Evolutionary conservation across 2,888 invertebrate genomes (phyloP).

Genomic region (Epinotia ramella): DNA sequence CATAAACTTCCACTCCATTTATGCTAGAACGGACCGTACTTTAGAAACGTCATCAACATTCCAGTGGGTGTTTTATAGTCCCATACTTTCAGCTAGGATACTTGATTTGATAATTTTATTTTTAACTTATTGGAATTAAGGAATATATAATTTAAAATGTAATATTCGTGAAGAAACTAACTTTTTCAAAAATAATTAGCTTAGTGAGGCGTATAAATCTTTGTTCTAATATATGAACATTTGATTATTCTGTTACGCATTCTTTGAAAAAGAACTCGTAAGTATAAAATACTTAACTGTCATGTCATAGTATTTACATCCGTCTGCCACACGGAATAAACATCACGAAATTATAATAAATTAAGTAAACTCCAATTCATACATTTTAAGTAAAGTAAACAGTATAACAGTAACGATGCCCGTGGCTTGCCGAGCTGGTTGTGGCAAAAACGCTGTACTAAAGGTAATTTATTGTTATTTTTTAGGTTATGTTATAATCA

Average conservation of each 20-base stretch:
- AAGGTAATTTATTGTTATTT: conserved; percentile 84
- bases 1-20: background rate
- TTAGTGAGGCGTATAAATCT: too few species aligned
- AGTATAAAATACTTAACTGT: conserved; percentile 25
- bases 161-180: too few species aligned
- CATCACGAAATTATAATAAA: conserved; percentile 1
- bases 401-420: conserved; percentile 83
- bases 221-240: background rate
- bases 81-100: background rate
- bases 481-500: conserved; percentile 47
- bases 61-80: conserved; percentile 18
- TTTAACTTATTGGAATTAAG: background rate
- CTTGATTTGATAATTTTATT: background rate
- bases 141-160: background rate
- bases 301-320: background rate
- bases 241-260: background rate
- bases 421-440: conserved; percentile 87
- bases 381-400: background rate
- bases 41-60: conserved; percentile 42
- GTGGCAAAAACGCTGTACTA: conserved; percentile 90
- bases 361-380: background rate
- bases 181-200: too few species aligned
- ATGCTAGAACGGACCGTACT: conserved; percentile 31
- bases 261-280: background rate
- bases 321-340: conserved; percentile 2